Evolutionary conservation across 2,888 invertebrate genomes (phyloP).

Genomic region (Meteorus cinctellus): DNA sequence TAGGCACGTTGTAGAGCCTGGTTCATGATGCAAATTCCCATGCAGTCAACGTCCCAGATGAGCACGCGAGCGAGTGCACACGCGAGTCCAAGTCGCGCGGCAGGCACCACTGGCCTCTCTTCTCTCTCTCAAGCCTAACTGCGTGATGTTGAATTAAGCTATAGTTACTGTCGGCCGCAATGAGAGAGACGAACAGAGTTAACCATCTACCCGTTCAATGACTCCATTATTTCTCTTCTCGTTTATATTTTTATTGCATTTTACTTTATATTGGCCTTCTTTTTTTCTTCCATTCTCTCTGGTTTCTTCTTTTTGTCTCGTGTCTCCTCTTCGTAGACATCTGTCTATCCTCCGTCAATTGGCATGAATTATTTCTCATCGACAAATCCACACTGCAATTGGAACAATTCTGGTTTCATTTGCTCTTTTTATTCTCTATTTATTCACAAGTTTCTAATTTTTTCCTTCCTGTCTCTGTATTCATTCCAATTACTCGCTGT

Average conservation of each 20-base stretch:
- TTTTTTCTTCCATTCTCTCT: not conserved
- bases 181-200: not conserved
- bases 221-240: constrained; percentile 31
- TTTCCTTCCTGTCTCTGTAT: not conserved
- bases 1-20: constrained; percentile 49
- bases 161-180: constrained; percentile 22
- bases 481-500: not conserved
- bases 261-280: constrained; percentile 29
- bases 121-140: not conserved
- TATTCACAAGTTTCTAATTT: not conserved
- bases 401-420: not conserved
- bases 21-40: constrained; percentile 46
- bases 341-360: constrained; percentile 20
- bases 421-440: not conserved
- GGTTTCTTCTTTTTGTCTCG: not conserved
- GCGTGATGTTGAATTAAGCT: constrained; percentile 32
- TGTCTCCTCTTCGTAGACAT: not conserved
- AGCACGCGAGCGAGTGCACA: constrained; percentile 49
- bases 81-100: constrained; percentile 37
- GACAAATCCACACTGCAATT: not conserved
- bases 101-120: constrained; percentile 2
- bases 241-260: constrained; percentile 33
- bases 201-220: constrained; percentile 37
- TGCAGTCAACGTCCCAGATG: constrained; percentile 53
- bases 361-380: constrained; percentile 19